phyloP scores from a whole-genome alignment of 2,888 invertebrate genomes.

The Zelleria hepariella region DNA sequence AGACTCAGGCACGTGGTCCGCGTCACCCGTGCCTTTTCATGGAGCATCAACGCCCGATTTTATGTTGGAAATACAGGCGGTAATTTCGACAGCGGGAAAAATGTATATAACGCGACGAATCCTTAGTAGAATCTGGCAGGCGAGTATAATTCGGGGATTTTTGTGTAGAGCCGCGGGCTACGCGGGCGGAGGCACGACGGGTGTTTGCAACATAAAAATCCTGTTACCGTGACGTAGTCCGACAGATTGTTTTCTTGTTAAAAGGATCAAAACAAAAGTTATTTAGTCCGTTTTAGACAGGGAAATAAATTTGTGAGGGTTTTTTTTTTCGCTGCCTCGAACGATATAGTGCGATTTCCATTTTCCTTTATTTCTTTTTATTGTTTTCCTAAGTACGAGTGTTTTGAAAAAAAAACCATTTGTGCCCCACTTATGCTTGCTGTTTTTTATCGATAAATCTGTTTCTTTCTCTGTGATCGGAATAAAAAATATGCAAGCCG shows the following conservation, averaged over 20 bases:
- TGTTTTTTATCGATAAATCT: no score
- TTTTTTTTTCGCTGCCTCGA: neutral
- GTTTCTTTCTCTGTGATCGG: neutral
- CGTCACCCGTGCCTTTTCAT: conserved; percentile 46
- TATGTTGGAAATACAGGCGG: conserved; percentile 63
- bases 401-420: neutral
- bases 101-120: conserved; percentile 65
- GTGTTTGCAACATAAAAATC: conserved; percentile 70
- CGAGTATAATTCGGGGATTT: conserved; percentile 49
- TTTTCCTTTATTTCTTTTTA: neutral
- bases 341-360: neutral
- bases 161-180: conserved; percentile 60
- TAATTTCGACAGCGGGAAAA: conserved; percentile 61
- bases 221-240: conserved; percentile 66
- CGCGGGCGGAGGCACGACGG: conserved; percentile 66
- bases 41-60: conserved; percentile 49
- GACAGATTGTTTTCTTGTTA: conserved; percentile 72
- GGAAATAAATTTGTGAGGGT: conserved; percentile 37
- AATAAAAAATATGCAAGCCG: no score
- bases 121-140: conserved; percentile 60
- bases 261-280: conserved; percentile 67
- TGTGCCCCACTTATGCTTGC: neutral
- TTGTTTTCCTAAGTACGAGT: neutral
- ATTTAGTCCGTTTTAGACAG: conserved; percentile 59
- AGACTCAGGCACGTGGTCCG: conserved; percentile 36